A percentile compares a stretch with the other conserved stretches of the same genome.
Evolutionary conservation across 1,140 invertebrate species (phyloP).

Genomic region (Trichomalopsis sarcophagae): DNA sequence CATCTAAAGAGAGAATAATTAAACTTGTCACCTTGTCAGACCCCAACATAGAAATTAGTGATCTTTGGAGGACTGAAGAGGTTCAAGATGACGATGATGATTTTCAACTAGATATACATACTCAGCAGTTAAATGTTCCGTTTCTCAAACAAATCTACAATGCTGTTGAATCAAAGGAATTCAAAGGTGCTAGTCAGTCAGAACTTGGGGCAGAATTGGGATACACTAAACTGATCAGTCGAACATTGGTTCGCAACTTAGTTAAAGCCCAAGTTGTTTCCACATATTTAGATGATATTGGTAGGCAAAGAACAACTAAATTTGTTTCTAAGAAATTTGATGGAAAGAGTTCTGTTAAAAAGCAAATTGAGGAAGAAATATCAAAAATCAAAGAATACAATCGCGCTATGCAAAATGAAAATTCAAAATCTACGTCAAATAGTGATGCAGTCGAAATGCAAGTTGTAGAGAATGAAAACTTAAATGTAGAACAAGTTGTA

Average conservation of each 20-base stretch:
- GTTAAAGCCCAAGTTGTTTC: conserved; percentile 71
- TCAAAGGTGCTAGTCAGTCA: conserved; percentile 73
- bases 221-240: conserved; percentile 74
- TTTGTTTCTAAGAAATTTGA: conserved; percentile 71
- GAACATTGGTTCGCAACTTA: conserved; percentile 74
- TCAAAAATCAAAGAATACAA: conserved; percentile 68
- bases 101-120: conserved; percentile 69
- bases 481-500: neutral
- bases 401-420: conserved; percentile 46
- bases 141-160: conserved; percentile 74
- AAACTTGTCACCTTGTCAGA: conserved; percentile 75
- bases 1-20: conserved; percentile 74
- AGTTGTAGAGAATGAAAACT: neutral
- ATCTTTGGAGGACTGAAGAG: conserved; percentile 73
- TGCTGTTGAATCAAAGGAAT: conserved; percentile 70
- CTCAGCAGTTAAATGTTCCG: conserved; percentile 66
- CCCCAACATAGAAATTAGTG: conserved; percentile 72
- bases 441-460: neutral
- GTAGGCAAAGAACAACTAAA: conserved; percentile 75
- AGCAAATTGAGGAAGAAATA: conserved; percentile 70
- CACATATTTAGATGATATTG: conserved; percentile 75
- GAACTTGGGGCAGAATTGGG: conserved; percentile 72
- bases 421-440: conserved; percentile 8
- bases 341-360: conserved; percentile 61
- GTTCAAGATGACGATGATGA: conserved; percentile 75